Evolutionary conservation across 1,140 invertebrate genomes (phyloP).

Genomic region (Drosophila sproati): DNA sequence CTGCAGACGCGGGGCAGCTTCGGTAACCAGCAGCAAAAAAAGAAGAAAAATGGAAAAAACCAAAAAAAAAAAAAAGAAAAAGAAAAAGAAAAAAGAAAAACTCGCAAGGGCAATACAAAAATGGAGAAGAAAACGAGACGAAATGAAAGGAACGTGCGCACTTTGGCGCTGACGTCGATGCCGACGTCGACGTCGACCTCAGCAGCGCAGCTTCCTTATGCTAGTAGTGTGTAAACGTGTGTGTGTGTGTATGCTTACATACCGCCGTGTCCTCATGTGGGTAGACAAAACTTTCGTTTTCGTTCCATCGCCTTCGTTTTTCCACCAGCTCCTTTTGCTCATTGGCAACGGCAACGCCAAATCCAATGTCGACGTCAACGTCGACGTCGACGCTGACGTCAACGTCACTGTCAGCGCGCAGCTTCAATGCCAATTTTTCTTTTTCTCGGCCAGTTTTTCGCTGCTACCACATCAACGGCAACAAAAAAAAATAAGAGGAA

Average conservation of each 20-base stretch:
- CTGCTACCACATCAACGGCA: slow-evolving; percentile 7
- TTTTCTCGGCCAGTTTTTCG: slow-evolving; percentile 43
- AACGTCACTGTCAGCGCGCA: slow-evolving; percentile 1
- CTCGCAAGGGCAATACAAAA: slow-evolving; percentile 43
- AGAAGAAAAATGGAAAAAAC: slow-evolving; percentile 9
- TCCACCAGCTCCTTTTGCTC: slow-evolving; percentile 35
- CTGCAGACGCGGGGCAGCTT: slow-evolving; percentile 17
- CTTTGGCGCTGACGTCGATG: slow-evolving; percentile 27
- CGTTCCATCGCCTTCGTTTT: slow-evolving; percentile 59
- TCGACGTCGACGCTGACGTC: not conserved
- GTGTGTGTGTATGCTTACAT: slow-evolving; percentile 14
- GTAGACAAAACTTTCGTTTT: slow-evolving; percentile 75
- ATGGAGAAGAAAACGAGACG: slow-evolving; percentile 35
- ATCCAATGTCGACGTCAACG: slow-evolving; percentile 5
- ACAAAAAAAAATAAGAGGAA: not conserved
- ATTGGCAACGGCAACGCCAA: not conserved
- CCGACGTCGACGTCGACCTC: slow-evolving; percentile 14
- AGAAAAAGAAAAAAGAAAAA: slow-evolving; percentile 22
- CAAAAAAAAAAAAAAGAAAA: slow-evolving; percentile 7
- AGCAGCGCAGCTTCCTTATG: slow-evolving; percentile 20
- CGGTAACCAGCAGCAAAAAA: slow-evolving; percentile 3
- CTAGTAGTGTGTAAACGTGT: slow-evolving; percentile 5
- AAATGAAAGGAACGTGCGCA: slow-evolving; percentile 52
- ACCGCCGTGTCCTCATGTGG: slow-evolving; percentile 51
- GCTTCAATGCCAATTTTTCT: slow-evolving; percentile 40